Evolutionary conservation across 2,113 vertebrate genomes (phyloP), one percentile per base, ranked within the genome.

Genomic region (Quiscalus mexicanus): DNA sequence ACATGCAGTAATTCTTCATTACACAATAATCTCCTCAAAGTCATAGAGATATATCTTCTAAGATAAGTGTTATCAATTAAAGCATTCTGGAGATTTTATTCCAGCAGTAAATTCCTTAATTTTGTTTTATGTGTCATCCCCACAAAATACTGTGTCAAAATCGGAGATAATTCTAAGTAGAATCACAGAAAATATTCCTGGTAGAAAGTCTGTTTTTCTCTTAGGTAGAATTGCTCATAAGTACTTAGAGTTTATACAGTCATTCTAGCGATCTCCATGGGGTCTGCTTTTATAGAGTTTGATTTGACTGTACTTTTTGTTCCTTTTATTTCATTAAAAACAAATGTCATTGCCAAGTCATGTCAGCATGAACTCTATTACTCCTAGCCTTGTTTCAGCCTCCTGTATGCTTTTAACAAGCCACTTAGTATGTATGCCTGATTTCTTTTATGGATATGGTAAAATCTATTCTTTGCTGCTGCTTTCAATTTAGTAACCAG

Each of bases 311-410:
- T 95, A 95, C 89, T 94, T 97, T 97, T 96, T 95, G 89, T 95
- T 97, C 96, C 87, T 95, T 96, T 97, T 94, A 96, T 92, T 96
- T 96, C 79, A 93, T 97, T 97, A 94, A 96, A 97, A 97, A 95
- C 93, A 97, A 91, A 91, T 96, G 91, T 94, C 95, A 93, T 93
- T 96, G 95, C 91, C 91, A 97, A 94, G 89, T 93, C 77, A 53
- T 96, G 95, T 97, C 96, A 96, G 95, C 96, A 89, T 95, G 96
- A 96, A 90, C 90, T 87, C 92, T 95, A 79, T 96, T 94, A 95
- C 95, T 95, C 85, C 76, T 91, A 95, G 83, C 85, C 88, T 96
- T 95, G 81, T 96, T 95, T 87, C 90, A 93, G 85, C 67, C 89
- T 96, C 91, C 87, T 71, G 76, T 94, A 90, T 93, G 94, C 87